Evolutionary conservation across 1,140 invertebrate species (phyloP), one percentile per base, ranked within the genome.

Genomic region (Orchesella cincta): DNA sequence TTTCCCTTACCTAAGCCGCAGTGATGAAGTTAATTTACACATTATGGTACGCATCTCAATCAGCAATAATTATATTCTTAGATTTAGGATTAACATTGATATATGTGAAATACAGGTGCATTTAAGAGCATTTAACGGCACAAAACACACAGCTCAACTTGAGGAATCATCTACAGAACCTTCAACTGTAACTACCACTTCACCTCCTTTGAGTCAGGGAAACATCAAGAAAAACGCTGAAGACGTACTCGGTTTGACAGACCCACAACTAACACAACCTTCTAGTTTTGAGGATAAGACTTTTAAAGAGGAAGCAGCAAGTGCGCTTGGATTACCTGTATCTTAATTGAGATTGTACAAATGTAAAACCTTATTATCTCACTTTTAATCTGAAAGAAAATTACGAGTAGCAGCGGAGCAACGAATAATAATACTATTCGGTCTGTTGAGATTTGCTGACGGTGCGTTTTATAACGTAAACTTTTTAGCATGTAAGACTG

Each of bases 1-100:
- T 86, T 97, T 96, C 86, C 94, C 94, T 1, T 97, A 95, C 84
- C 87, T 97, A 57, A 95, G 94, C 85, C 89, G 93, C 84, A 91
- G 91, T 85, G 92, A 92, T 83, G 94, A 97, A 89, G 93, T 96
- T 28, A 96, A 96, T 87, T 87, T 96, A 74, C 93, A 95, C 88
- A 88, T 97, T 84, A 90, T 94, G 88, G 94, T 95, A 88, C 87
- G 84, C 35, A 31, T 8, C 35, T 33, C 8, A 29, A 67, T 8
- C 39, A 46, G 39, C n/a, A n/a, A n/a, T n/a, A n/a, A n/a, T n/a
- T n/a, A 46, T 46, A 46, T 46, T 46, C 18, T 46, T 46, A 46
- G 39, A 46, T 35, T 29, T 14, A 5, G 23, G 31, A 29, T 33
- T n/a, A 74, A 36, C 5, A 34, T 39, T 74, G 39, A 34, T 67